Evolutionary conservation across 2,113 vertebrate species (phyloP), one percentile per base, ranked within the genome.

Genomic region (Osmerus mordax): DNA sequence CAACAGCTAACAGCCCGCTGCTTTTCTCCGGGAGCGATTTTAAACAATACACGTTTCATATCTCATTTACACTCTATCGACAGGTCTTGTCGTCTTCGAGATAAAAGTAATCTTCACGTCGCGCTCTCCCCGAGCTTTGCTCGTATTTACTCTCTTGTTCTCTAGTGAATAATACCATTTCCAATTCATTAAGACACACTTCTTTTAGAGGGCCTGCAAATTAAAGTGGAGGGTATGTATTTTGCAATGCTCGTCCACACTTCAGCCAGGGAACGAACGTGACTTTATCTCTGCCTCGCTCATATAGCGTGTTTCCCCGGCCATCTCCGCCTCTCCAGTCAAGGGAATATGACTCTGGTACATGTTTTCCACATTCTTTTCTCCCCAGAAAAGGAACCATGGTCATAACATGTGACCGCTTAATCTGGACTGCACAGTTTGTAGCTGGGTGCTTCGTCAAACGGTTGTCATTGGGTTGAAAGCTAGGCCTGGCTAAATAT

Each of bases 291-390:
- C 25, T 13, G 8, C 5, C 11, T 15, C 53, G 63, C 54, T 53
- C 58, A 67, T 67, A 55, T n/a, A 32, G 36, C 56, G 53, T 12
- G 62, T 13, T 65, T 62, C 41, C 54, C 47, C 3, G 16, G 41
- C 41, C 23, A 23, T n/a, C 64, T 28, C 41, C 11, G 16, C 11
- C 6, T 29, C 25, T 36, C 54, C 5, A 25, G 29, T 41, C 62
- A 8, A 11, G 28, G 47, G 70, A 77, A 12, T 58, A 21, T 4
- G 29, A 65, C 18, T 14, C 6, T n/a, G 60, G 2, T 51, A 16
- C 64, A 64, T 36, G 12, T 60, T 36, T 68, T 61, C 51, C 67
- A 63, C 63, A 71, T 67, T 67, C 14, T 53, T 54, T 67, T 64
- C 29, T 55, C 29, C 3, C 19, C 8, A 52, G 52, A 28, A 41